A percentile compares a stretch with the other conserved stretches of the same genome.
These are phyloP conservation scores for Clarias magur DNA, from an alignment of 2,113 vertebrate genomes.

Conservation along the genomic window DNA sequence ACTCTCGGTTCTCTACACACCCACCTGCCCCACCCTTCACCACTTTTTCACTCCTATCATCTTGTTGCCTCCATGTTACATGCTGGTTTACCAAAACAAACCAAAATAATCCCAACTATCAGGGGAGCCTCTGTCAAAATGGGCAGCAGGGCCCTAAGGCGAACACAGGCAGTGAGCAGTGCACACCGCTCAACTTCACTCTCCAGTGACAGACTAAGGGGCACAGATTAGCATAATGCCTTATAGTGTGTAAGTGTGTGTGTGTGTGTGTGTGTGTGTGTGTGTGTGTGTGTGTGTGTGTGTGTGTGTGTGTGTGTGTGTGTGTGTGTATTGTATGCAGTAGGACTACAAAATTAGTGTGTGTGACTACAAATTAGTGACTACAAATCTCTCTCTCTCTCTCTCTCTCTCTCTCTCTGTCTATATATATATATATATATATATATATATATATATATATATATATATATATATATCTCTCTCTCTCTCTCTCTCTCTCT, in stretches of 20 bases:
- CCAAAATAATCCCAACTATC: slow-evolving; percentile 99
- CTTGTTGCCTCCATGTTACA: slow-evolving; percentile 29
- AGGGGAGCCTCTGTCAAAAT: slow-evolving; percentile 99
- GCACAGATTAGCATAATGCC: slow-evolving; percentile 97
- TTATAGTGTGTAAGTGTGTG: slow-evolving; percentile 75
- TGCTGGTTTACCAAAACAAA: slow-evolving; percentile 99
- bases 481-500: too few species aligned
- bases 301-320: slow-evolving; percentile 54
- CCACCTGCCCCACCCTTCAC: slow-evolving; percentile 22
- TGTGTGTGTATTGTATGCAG: background rate
- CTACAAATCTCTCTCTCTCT: too few species aligned
- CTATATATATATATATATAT: too few species aligned
- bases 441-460: too few species aligned
- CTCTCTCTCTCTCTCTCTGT: too few species aligned
- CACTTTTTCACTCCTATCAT: slow-evolving; percentile 32
- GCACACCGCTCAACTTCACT: slow-evolving; percentile 80
- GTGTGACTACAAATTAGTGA: too few species aligned
- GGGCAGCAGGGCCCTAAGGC: slow-evolving; percentile 98
- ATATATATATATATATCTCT: too few species aligned
- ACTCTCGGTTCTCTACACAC: slow-evolving; percentile 80
- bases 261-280: slow-evolving; percentile 49
- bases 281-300: background rate
- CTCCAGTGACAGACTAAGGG: slow-evolving; percentile 70
- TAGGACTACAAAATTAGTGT: too few species aligned
- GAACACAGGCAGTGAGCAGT: slow-evolving; percentile 91